phyloP scores from a whole-genome alignment of 1,140 invertebrate genomes.

The Macrostomum lignano region DNA sequence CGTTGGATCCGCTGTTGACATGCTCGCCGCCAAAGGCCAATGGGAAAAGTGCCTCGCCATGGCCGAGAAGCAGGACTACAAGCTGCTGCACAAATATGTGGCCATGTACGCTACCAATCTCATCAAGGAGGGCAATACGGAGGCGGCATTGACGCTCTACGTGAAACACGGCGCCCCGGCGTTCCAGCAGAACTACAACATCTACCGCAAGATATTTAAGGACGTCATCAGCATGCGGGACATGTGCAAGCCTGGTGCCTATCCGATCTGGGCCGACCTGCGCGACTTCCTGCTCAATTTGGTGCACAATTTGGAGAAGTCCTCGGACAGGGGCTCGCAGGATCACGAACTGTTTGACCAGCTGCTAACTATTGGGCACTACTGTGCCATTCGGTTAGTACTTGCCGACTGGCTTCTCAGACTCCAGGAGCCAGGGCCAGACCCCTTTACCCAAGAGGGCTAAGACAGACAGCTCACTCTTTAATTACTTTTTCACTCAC shows the following conservation, averaged over 20 bases:
- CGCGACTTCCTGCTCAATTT: slow-evolving; percentile 39
- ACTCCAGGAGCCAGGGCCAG: too few species aligned
- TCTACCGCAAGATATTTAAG: slow-evolving; percentile 43
- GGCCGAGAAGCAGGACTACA: slow-evolving; percentile 38
- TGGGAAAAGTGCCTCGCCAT: slow-evolving; percentile 66
- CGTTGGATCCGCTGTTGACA: slow-evolving; percentile 58
- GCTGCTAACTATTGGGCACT: too few species aligned
- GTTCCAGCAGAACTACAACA: slow-evolving; percentile 50
- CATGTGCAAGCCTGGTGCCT: slow-evolving; percentile 32
- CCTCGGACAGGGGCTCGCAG: too few species aligned
- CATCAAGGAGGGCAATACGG: slow-evolving; percentile 36
- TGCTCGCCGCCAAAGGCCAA: slow-evolving; percentile 57
- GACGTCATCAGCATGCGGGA: slow-evolving; percentile 33
- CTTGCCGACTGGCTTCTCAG: too few species aligned
- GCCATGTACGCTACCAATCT: slow-evolving; percentile 51
- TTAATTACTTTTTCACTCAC: too few species aligned
- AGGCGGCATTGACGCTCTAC: slow-evolving; percentile 41
- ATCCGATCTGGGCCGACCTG: slow-evolving; percentile 36
- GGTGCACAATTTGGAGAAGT: too few species aligned
- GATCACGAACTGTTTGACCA: too few species aligned
- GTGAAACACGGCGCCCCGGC: slow-evolving; percentile 45
- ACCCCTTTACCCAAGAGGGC: too few species aligned
- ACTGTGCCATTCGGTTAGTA: too few species aligned
- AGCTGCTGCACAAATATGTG: slow-evolving; percentile 53
- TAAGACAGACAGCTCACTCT: too few species aligned